Evolutionary conservation across 2,888 invertebrate genomes (phyloP), one percentile per base, ranked within the genome.

Genomic region (Cyaniris semiargus): DNA sequence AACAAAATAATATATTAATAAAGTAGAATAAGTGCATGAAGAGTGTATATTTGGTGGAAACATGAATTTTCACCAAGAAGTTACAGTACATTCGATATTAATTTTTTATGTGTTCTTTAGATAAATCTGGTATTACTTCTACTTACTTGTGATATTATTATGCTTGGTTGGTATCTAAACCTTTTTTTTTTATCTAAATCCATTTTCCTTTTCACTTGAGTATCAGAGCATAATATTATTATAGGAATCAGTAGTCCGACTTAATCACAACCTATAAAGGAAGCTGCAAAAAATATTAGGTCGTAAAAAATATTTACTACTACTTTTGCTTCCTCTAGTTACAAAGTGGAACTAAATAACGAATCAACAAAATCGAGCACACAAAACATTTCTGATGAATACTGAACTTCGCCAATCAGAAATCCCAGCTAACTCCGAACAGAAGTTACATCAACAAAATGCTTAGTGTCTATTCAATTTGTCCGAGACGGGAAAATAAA

Each of bases 391-490:
- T 31, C 27, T 31, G 66, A 66, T 18, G 66, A 66, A 31, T 66
- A 66, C 66, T 66, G 27, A 66, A 66, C 66, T 31, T 66, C 4
- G 27, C 66, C 27, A 27, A 66, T 66, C 27, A 66, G 66, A 66
- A 27, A 66, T 66, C 27, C 27, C 60, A 23, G 60, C 66, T 1
- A 31, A 66, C 27, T 66, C 21, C 66, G 66, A 66, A 21, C 38
- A 44, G 72, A 72, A 21, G 21, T 72, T 72, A 44, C 38, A 38
- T 38, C 38, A 23, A 74, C 23, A 74, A 74, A 74, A 74, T 74
- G 53, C 53, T 74, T 74, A 71, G 74, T 76, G 34, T 70, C 70
- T 70, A 66, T 76, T 76, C 70, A 34, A 76, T 76, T 76, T 70
- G 44, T 23, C 27, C 27, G 66, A 23, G 71, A 58, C 21, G 70